Percentiles rank a stretch among this genome's conserved stretches.
Evolutionary conservation across 2,888 invertebrate species (phyloP).

Genomic region (Drosophila fungiperda): DNA sequence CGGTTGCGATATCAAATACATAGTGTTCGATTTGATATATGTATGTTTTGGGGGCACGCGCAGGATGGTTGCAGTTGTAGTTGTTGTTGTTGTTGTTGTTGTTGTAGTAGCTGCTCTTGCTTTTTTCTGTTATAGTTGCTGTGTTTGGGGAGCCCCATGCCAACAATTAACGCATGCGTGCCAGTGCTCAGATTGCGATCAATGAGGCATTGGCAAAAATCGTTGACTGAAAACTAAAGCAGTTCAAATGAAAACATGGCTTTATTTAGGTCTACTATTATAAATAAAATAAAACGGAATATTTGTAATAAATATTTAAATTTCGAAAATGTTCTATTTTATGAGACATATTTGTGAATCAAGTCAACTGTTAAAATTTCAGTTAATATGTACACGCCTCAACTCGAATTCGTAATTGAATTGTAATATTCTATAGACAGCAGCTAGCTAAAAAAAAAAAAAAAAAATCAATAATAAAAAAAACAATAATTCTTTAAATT

Average conservation of each 20-base stretch:
- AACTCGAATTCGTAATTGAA: not conserved
- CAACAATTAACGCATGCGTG: slow-evolving; percentile 78
- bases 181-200: slow-evolving; percentile 65
- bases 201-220: slow-evolving; percentile 32
- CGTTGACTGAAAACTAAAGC: slow-evolving; percentile 21
- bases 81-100: slow-evolving; percentile 11
- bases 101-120: slow-evolving; percentile 3
- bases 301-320: not conserved
- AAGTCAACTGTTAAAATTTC: not conserved
- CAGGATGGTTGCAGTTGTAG: slow-evolving; percentile 63
- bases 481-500: not conserved
- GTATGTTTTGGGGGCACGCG: slow-evolving; percentile 77
- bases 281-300: not conserved
- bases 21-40: slow-evolving; percentile 74
- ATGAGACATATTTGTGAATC: not conserved
- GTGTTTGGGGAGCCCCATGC: slow-evolving; percentile 53
- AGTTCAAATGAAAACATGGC: not conserved
- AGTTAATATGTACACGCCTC: not conserved
- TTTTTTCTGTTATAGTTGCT: slow-evolving; percentile 24
- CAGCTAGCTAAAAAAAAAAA: not conserved
- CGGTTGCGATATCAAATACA: slow-evolving; percentile 70
- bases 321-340: not conserved
- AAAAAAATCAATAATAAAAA: not conserved
- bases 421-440: not conserved
- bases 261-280: not conserved